phyloP scores from a whole-genome alignment of 2,888 invertebrate genomes.

The Tribolium freemani region DNA sequence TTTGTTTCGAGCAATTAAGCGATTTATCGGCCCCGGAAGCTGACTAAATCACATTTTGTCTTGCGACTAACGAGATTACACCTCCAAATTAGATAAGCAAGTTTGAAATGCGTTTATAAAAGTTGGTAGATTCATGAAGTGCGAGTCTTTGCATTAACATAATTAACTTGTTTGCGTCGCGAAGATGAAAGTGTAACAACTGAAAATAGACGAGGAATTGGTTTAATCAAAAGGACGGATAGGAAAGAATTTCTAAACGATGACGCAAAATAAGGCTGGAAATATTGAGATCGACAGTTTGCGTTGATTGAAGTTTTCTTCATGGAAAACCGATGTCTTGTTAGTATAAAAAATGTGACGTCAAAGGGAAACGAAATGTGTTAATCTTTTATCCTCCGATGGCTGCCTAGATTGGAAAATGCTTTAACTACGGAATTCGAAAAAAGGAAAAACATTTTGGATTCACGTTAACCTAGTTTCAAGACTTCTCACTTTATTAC shows the following conservation, averaged over 20 bases:
- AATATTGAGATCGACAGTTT: constrained; percentile 39
- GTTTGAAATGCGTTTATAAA: constrained; percentile 2
- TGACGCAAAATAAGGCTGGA: constrained; percentile 11
- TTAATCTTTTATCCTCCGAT: constrained; percentile 32
- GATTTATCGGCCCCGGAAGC: constrained; percentile 21
- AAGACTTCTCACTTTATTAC: background rate
- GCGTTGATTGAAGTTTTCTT: constrained; percentile 45
- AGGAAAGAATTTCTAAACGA: constrained; percentile 9
- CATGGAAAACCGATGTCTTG: constrained; percentile 45
- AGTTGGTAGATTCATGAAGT: background rate
- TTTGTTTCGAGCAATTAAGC: constrained; percentile 28
- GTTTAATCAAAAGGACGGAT: constrained; percentile 1
- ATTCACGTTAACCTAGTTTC: background rate
- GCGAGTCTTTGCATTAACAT: background rate
- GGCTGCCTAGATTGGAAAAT: constrained; percentile 22
- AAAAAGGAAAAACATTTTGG: background rate
- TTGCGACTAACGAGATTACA: constrained; percentile 22
- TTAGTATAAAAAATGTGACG: constrained; percentile 48
- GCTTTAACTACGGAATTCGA: background rate
- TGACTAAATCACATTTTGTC: constrained; percentile 26
- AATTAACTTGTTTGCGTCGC: background rate
- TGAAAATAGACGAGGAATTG: background rate
- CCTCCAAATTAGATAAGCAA: constrained; percentile 12
- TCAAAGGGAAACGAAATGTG: constrained; percentile 46
- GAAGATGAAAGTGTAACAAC: background rate